Evolutionary conservation across 2,888 invertebrate species (phyloP).

Genomic region (Drosophila mettleri): DNA sequence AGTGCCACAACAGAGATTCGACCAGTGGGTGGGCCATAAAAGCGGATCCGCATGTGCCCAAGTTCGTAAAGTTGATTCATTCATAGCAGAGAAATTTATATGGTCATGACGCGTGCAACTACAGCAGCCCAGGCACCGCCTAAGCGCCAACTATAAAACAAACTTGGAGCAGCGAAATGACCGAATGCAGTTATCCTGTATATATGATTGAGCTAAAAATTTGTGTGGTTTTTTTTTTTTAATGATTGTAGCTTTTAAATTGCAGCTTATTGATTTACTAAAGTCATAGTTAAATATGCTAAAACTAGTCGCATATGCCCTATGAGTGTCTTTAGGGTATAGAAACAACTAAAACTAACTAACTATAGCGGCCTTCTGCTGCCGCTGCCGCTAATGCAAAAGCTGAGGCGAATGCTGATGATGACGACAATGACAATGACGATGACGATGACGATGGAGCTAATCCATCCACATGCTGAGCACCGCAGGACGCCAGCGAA

Average conservation of each 20-base stretch:
- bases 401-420: slow-evolving; percentile 11
- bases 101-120: slow-evolving; percentile 58
- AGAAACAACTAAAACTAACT: slow-evolving; percentile 47
- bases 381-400: slow-evolving; percentile 8
- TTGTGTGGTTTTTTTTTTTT: too few species aligned
- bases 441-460: slow-evolving; percentile 66
- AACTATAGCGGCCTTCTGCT: slow-evolving; percentile 28
- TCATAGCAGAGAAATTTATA: slow-evolving; percentile 77
- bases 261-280: too few species aligned
- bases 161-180: background rate
- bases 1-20: slow-evolving; percentile 34
- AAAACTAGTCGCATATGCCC: background rate
- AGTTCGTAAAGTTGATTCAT: slow-evolving; percentile 79
- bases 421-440: slow-evolving; percentile 49
- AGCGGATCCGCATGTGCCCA: slow-evolving; percentile 69
- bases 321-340: slow-evolving; percentile 14
- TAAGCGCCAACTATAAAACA: slow-evolving; percentile 12
- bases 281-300: too few species aligned
- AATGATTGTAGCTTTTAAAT: too few species aligned
- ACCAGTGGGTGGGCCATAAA: slow-evolving; percentile 65
- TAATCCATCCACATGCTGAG: slow-evolving; percentile 61
- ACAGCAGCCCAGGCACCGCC: background rate
- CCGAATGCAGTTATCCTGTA: slow-evolving; percentile 5
- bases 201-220: too few species aligned
- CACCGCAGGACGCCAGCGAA: slow-evolving; percentile 46